Conservation (phyloP, 2,113 vertebrate species). For the Laterallus jamaicensis region DNA sequence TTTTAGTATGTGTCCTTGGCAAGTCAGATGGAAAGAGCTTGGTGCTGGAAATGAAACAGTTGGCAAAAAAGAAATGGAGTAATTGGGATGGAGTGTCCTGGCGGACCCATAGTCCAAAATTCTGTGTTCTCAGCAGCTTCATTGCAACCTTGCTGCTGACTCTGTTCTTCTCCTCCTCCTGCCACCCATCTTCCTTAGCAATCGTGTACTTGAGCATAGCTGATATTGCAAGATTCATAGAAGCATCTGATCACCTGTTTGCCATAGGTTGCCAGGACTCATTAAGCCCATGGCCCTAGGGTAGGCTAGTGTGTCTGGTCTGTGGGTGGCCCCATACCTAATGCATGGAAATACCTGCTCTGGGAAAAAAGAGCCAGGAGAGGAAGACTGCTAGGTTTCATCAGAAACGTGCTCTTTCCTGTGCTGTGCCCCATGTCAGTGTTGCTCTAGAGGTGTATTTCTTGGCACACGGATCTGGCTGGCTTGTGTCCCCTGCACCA, state of each 20-base stretch:
- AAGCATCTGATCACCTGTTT: background rate
- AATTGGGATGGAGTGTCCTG: background rate
- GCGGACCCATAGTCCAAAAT: background rate
- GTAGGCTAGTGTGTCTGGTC: background rate
- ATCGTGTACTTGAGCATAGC: background rate
- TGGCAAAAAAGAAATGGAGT: background rate
- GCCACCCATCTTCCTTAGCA: background rate
- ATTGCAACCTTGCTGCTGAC: background rate
- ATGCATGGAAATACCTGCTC: background rate
- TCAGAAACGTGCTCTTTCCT: background rate
- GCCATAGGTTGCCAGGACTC: background rate
- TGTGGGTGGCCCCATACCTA: background rate
- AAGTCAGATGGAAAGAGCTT: background rate
- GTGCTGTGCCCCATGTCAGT: accelerated
- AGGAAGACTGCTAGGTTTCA: background rate
- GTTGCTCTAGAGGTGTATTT: background rate
- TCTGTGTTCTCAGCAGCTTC: background rate
- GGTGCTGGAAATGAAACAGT: background rate
- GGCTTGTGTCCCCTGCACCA: background rate
- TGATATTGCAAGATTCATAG: background rate
- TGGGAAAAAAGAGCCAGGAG: background rate
- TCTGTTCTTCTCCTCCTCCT: background rate
- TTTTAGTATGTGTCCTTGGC: background rate
- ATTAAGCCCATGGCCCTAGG: background rate
- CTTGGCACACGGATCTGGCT: background rate